Base-by-base conservation (phyloP, 2,888 invertebrate genomes). In the Polyommatus icarus region DNA sequence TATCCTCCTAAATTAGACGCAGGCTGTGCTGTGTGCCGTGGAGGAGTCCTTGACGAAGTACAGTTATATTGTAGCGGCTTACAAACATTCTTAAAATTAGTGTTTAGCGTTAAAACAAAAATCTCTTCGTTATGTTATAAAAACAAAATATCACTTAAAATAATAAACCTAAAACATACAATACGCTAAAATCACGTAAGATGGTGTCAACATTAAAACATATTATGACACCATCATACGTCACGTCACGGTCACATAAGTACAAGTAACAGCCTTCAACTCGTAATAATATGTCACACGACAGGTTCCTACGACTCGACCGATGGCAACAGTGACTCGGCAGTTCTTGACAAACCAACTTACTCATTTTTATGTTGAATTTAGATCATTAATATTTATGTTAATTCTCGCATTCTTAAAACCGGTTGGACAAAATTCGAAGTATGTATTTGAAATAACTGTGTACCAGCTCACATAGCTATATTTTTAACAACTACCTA, bases 361-460 rank as follows among this genome's bases (percentile, higher is more conserved):
- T 59, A 59, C n/a, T 59, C 20, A 59, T 67, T 67, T 24, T 67
- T 29, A 67, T 67, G 61, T 67, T 24, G 61, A 67, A 67, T 24
- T 59, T 24, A 29, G 61, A 5, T 67, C 61, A 29, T 67, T 67
- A 29, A 67, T 67, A 67, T 67, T 67, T 24, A 67, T 29, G 61
- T 15, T 24, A 61, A 61, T 61, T 61, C 61, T 61, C 24, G 4
- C 61, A 61, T 20, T 20, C 7, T 61, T 24, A 67, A 15, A 29
- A 67, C 67, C 29, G 29, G 67, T 67, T 32, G 15, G 29, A 32
- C 29, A 29, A 18, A 67, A 67, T 67, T 67, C 6, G 5, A 36
- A 36, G 36, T 36, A 36, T 36, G 6, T 36, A 6, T 67, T 67
- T 67, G 4, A 29, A 29, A 59, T 59, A n/a, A 59, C 7, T 59